phyloP scores from a whole-genome alignment of 2,888 invertebrate genomes.

The Andrena dorsata region DNA sequence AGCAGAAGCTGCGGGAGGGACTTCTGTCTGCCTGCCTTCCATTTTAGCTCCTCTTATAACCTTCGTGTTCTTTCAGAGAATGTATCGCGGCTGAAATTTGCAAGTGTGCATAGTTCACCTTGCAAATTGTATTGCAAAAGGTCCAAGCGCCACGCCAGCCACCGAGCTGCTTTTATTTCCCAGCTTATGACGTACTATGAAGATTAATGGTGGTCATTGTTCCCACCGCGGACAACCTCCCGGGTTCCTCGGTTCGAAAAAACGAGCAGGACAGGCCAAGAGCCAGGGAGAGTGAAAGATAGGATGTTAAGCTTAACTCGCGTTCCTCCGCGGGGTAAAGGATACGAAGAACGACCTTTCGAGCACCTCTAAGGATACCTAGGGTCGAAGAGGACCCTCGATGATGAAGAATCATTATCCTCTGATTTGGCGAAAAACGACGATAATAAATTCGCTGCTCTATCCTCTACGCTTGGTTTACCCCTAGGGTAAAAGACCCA shows the following conservation, averaged over 20 bases:
- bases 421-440: neutral
- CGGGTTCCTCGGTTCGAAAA: slow-evolving; percentile 32
- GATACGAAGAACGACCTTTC: slow-evolving; percentile 69
- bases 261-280: slow-evolving; percentile 2
- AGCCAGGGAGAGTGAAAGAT: slow-evolving; percentile 23
- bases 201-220: slow-evolving; percentile 76
- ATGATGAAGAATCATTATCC: slow-evolving; percentile 26
- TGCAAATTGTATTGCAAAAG: neutral
- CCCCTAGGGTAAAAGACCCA: too few relatives aligned
- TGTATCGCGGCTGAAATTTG: neutral
- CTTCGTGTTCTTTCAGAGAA: too few relatives aligned
- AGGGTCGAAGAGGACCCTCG: slow-evolving; percentile 23
- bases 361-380: slow-evolving; percentile 60
- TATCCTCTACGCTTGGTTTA: too few relatives aligned
- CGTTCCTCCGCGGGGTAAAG: slow-evolving; percentile 50
- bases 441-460: neutral
- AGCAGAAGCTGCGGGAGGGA: slow-evolving; percentile 4
- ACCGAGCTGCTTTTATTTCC: slow-evolving; percentile 66
- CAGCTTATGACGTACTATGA: slow-evolving; percentile 73
- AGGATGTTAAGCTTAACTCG: slow-evolving; percentile 65
- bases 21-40: neutral
- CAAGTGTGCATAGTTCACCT: neutral
- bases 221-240: slow-evolving; percentile 46
- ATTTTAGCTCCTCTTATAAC: too few relatives aligned
- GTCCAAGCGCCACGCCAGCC: neutral